phyloP scores from a whole-genome alignment of 92 coral and sea anemone species.

The Porites lobata region DNA sequence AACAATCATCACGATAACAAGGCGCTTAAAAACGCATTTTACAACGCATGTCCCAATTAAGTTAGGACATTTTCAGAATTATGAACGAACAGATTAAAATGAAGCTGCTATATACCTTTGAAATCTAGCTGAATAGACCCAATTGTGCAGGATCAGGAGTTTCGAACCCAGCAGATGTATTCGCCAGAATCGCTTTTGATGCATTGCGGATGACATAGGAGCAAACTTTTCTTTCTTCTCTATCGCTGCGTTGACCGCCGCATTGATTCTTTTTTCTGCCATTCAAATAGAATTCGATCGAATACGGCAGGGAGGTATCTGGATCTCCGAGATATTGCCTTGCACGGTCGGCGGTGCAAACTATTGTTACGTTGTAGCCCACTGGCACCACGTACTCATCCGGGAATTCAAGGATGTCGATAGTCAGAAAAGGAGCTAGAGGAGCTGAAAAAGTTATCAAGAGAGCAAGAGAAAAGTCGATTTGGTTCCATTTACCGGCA shows the following conservation, averaged over 20 bases:
- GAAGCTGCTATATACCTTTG: slow-evolving; percentile 14
- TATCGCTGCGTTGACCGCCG: background rate
- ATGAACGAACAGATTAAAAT: too few relatives aligned
- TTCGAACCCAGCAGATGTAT: slow-evolving; percentile 31
- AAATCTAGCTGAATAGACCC: slow-evolving; percentile 8
- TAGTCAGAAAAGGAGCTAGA: background rate
- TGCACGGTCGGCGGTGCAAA: slow-evolving; percentile 16
- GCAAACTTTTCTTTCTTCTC: slow-evolving; percentile 21
- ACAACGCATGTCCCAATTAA: too few relatives aligned
- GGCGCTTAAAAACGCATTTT: too few relatives aligned
- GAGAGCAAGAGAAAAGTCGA: too few relatives aligned
- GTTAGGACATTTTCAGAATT: too few relatives aligned
- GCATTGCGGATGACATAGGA: slow-evolving; percentile 10
- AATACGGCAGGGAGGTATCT: background rate
- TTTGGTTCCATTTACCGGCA: too few relatives aligned
- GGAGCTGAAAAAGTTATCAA: background rate
- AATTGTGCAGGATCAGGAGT: background rate
- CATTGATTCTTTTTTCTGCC: background rate
- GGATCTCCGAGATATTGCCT: background rate
- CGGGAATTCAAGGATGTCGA: slow-evolving; percentile 4
- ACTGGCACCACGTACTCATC: slow-evolving; percentile 3
- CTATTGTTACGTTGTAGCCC: slow-evolving; percentile 40
- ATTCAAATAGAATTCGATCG: slow-evolving; percentile 16
- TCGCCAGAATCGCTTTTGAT: slow-evolving; percentile 38
- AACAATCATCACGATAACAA: too few relatives aligned